Evolutionary conservation across 2,113 vertebrate species (phyloP).

Genomic region (Neogobius melanostomus): DNA sequence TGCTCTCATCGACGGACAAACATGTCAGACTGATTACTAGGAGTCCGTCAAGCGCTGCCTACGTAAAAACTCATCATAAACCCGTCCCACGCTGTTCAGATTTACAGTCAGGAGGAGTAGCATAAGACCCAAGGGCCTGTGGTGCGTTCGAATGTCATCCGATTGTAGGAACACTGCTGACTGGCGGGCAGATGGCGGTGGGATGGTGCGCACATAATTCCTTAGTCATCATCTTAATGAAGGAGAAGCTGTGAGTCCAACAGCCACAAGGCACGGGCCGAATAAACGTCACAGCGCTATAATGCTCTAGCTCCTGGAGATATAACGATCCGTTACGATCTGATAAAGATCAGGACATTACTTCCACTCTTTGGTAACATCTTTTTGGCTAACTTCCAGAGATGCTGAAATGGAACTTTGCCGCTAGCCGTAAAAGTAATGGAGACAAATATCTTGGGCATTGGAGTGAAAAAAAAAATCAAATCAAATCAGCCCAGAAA

Average conservation of each 20-base stretch:
- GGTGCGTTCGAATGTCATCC: constrained; percentile 27
- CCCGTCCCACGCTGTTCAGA: constrained; percentile 29
- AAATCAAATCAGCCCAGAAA: not conserved
- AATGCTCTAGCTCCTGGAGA: not conserved
- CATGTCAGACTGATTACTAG: not conserved
- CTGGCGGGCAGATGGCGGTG: constrained; percentile 51
- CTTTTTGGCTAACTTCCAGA: not conserved
- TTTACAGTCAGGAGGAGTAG: constrained; percentile 29
- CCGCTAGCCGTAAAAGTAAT: not conserved
- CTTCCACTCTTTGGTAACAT: not conserved
- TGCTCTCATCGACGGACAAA: too few species aligned
- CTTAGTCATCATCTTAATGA: constrained; percentile 58
- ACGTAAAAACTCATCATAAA: constrained; percentile 38
- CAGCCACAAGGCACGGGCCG: constrained; percentile 41
- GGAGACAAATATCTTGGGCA: not conserved
- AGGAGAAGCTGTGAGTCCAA: constrained; percentile 49
- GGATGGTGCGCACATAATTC: constrained; percentile 55
- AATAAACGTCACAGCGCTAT: not conserved
- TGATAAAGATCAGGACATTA: not conserved
- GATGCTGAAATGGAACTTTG: not conserved
- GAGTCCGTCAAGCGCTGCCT: constrained; percentile 1
- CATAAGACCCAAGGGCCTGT: constrained; percentile 19
- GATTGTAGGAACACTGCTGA: constrained; percentile 51
- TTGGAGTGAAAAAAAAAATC: not conserved
- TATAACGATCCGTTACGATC: not conserved